Percentiles rank a stretch among this genome's conserved stretches.
Evolutionary conservation across 2,113 vertebrate genomes (phyloP).

Genomic region (Tachysurus vachellii): DNA sequence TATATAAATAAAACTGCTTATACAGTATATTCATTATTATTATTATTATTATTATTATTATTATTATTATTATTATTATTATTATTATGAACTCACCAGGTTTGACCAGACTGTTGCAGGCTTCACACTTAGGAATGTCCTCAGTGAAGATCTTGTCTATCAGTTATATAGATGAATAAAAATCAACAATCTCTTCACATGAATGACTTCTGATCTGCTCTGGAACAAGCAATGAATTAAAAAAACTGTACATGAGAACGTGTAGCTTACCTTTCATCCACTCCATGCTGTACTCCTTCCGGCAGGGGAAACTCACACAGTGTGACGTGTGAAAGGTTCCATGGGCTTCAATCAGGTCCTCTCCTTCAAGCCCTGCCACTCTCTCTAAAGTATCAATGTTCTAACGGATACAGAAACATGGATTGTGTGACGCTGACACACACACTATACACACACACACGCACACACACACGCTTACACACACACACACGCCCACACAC

Average conservation of each 20-base stretch:
- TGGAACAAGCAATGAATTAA: neutral
- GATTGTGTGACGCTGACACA: neutral
- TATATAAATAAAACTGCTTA: no score
- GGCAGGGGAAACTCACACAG: conserved; percentile 78
- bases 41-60: no score
- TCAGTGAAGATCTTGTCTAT: conserved; percentile 87
- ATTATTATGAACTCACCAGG: conserved; percentile 75
- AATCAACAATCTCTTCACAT: neutral
- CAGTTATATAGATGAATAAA: neutral
- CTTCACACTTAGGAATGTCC: conserved; percentile 81
- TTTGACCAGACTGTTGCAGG: conserved; percentile 84
- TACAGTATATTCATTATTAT: neutral
- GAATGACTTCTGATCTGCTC: neutral
- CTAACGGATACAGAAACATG: conserved; percentile 62
- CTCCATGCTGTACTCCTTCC: conserved; percentile 74
- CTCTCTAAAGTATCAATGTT: conserved; percentile 92
- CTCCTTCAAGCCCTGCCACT: conserved; percentile 79
- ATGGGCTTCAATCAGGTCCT: conserved; percentile 87
- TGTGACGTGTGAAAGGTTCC: conserved; percentile 88
- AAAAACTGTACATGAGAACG: neutral
- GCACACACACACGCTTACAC: neutral
- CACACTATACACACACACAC: neutral
- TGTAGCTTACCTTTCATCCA: conserved; percentile 88
- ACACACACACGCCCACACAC: neutral
- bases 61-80: neutral